Evolutionary conservation across 2,888 invertebrate genomes (phyloP).

Genomic region (Mythimna vitellina): DNA sequence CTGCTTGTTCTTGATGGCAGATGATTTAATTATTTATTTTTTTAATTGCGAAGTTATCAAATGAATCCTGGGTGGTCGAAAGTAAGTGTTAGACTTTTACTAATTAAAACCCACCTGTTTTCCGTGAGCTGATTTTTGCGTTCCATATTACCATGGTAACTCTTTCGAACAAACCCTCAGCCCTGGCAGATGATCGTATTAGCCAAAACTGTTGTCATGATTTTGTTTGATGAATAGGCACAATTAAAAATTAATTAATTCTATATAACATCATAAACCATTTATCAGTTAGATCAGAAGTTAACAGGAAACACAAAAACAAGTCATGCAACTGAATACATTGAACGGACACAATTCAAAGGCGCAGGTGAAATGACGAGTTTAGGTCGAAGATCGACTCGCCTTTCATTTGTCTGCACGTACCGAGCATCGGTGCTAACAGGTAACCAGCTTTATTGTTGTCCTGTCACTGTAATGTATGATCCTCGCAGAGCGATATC

Average conservation of each 20-base stretch:
- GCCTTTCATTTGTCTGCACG: conserved; percentile 83
- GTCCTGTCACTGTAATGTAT: conserved; percentile 85
- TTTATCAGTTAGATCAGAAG: conserved; percentile 21
- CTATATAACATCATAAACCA: background rate
- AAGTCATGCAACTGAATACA: conserved; percentile 12
- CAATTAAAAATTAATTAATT: background rate
- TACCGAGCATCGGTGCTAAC: conserved; percentile 77
- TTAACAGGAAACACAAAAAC: conserved; percentile 13
- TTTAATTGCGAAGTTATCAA: too few species aligned
- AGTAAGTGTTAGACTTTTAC: too few species aligned
- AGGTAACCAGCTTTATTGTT: conserved; percentile 86
- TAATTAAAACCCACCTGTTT: too few species aligned
- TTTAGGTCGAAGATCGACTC: conserved; percentile 78
- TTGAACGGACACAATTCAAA: conserved; percentile 38
- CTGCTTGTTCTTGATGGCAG: background rate
- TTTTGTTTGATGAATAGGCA: background rate
- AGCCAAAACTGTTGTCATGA: background rate
- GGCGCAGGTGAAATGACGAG: conserved; percentile 73
- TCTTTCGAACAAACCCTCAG: too few species aligned
- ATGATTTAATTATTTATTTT: too few species aligned
- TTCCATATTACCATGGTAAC: too few species aligned
- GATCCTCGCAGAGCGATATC: conserved; percentile 77
- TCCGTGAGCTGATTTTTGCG: too few species aligned
- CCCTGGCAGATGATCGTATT: background rate
- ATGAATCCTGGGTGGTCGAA: too few species aligned